Conservation (phyloP, 2,113 vertebrate genomes). For the Myotis lucifugus region DNA sequence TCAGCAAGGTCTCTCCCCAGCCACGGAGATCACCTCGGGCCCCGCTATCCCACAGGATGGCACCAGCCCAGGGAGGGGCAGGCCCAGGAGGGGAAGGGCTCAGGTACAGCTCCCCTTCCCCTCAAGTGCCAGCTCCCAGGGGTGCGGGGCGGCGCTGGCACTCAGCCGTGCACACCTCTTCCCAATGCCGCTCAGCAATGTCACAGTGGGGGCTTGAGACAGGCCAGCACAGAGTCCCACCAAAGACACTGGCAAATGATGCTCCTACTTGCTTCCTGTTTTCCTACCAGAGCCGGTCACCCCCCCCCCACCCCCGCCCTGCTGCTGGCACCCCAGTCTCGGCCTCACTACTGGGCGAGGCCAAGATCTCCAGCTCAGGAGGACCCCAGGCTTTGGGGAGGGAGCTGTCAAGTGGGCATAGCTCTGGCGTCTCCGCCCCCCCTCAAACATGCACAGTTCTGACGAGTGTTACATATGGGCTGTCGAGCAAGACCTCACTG, state of each 20-base stretch:
- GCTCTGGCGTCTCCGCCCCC: neutral
- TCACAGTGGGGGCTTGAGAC: fast-evolving
- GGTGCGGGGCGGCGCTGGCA: fast-evolving
- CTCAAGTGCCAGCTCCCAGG: neutral
- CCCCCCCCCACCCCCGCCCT: neutral
- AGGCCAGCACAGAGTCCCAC: fast-evolving
- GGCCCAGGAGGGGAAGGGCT: neutral
- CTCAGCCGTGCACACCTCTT: fast-evolving
- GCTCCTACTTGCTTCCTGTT: too few relatives aligned
- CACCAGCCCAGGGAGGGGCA: neutral
- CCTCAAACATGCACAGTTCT: neutral
- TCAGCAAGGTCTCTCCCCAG: neutral
- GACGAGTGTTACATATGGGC: fast-evolving
- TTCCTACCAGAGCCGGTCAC: fast-evolving
- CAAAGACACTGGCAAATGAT: fast-evolving
- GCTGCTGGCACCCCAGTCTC: neutral
- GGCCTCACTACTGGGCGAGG: fast-evolving
- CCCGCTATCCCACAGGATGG: neutral
- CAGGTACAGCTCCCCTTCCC: neutral
- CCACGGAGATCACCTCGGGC: neutral
- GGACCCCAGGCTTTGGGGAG: neutral
- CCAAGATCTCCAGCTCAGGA: too few relatives aligned
- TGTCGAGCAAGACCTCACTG: neutral
- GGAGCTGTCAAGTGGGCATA: neutral
- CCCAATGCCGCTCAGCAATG: neutral